These are phyloP conservation scores for Coryphaenoides rupestris DNA, from an alignment of 2,113 vertebrate genomes.

Conservation along the genomic window DNA sequence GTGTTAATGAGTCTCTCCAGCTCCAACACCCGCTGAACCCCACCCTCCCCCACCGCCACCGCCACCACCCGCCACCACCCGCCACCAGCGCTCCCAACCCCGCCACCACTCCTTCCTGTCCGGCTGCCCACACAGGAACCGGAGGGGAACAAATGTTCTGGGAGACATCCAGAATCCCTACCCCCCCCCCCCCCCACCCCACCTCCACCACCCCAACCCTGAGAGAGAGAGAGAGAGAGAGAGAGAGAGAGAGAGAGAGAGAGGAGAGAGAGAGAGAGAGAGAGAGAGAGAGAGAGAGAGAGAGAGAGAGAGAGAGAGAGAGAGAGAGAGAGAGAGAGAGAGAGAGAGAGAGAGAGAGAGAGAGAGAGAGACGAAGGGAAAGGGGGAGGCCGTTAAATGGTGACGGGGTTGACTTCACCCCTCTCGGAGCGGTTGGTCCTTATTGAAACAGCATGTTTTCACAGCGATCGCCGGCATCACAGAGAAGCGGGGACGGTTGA, in stretches of 20 bases:
- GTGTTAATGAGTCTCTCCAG: conserved; percentile 55
- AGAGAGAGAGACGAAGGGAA: conserved; percentile 62
- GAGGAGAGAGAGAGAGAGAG: conserved; percentile 60
- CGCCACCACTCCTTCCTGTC: conserved; percentile 5
- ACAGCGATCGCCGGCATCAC: conserved; percentile 28
- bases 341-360: conserved; percentile 47
- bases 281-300: no score
- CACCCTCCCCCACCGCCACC: no score
- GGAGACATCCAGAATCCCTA: conserved; percentile 52
- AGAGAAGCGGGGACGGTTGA: conserved; percentile 20
- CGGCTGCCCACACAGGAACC: conserved; percentile 20
- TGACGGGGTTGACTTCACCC: conserved; percentile 68
- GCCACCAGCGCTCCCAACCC: not conserved
- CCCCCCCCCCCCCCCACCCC: no score
- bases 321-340: no score
- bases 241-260: conserved; percentile 55
- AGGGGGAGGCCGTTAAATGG: conserved; percentile 71
- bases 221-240: conserved; percentile 51
- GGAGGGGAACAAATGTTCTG: conserved; percentile 46
- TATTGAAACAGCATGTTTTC: conserved; percentile 66
- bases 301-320: conserved; percentile 52
- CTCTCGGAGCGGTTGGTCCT: conserved; percentile 61
- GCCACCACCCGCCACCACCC: conserved; percentile 3
- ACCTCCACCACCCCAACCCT: no score
- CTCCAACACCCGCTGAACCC: conserved; percentile 17